These are phyloP conservation scores for Gymnogyps californianus DNA, from an alignment of 2,113 vertebrate species.

Conservation along the genomic window DNA sequence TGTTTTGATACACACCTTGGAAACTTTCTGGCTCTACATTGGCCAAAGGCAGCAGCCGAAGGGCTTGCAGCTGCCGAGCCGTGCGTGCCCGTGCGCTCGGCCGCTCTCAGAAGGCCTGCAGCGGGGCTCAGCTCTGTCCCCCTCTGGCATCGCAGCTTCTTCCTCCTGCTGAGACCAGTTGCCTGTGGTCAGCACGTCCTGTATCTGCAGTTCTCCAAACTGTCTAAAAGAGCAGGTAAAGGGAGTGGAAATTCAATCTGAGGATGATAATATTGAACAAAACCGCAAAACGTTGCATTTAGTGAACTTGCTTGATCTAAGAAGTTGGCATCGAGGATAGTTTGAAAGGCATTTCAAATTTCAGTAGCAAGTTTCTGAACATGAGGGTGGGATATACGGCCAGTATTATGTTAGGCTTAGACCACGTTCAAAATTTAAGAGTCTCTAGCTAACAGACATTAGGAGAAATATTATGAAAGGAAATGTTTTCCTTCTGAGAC, in stretches of 20 bases:
- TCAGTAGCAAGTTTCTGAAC: background rate
- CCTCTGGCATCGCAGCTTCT: background rate
- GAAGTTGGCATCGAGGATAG: background rate
- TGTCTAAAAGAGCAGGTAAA: background rate
- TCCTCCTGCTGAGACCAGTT: background rate
- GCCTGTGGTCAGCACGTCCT: background rate
- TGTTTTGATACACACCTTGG: background rate
- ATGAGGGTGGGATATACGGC: background rate
- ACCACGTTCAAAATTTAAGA: background rate
- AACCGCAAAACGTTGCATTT: background rate
- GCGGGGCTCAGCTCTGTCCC: background rate
- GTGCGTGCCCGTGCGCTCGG: rapidly evolving
- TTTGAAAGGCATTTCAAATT: background rate
- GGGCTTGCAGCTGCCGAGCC: background rate
- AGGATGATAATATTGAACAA: background rate
- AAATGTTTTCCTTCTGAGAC: background rate
- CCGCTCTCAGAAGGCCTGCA: background rate
- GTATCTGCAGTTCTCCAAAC: background rate
- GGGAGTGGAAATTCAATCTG: background rate
- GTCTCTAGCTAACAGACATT: background rate
- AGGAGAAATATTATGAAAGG: background rate
- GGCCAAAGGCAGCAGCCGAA: background rate
- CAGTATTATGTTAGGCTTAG: background rate
- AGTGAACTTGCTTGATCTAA: background rate
- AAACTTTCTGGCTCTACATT: background rate